Evolutionary conservation across 92 coral and sea anemone species (phyloP).

Genomic region (Parazoanthus darwini): DNA sequence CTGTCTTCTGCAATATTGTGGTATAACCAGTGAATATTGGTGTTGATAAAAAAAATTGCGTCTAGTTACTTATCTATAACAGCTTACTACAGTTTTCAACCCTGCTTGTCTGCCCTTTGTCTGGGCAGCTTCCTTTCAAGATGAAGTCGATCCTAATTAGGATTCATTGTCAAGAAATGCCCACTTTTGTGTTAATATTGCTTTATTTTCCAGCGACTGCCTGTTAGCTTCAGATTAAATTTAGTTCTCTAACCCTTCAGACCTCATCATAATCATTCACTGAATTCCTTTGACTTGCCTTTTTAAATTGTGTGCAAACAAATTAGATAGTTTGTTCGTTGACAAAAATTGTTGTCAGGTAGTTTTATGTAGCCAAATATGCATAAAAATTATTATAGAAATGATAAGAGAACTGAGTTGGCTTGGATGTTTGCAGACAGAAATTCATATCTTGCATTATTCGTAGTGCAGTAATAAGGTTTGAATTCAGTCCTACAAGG

Average conservation of each 20-base stretch:
- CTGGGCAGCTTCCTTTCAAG: neutral
- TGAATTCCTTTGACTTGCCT: neutral
- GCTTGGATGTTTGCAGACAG: neutral
- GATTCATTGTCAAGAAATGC: neutral
- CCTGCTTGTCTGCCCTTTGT: neutral
- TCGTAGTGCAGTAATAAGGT: neutral
- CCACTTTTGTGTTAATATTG: neutral
- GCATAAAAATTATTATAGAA: neutral
- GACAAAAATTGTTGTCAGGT: neutral
- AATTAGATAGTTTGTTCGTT: too few relatives aligned
- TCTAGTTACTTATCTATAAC: neutral
- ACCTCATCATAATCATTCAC: too few relatives aligned
- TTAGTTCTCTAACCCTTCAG: neutral
- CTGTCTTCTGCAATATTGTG: neutral
- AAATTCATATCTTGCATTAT: neutral
- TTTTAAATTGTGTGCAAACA: too few relatives aligned
- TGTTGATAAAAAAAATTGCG: neutral
- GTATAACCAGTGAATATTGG: slow-evolving; percentile 2
- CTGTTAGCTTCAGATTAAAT: neutral
- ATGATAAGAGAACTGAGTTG: neutral
- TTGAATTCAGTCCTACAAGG: neutral
- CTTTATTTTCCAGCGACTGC: neutral
- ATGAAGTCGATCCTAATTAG: neutral
- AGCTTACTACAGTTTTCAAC: slow-evolving; percentile 17
- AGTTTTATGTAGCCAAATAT: neutral